Base-by-base conservation (phyloP, 1,140 invertebrate species). In the Conus betulinus region DNA sequence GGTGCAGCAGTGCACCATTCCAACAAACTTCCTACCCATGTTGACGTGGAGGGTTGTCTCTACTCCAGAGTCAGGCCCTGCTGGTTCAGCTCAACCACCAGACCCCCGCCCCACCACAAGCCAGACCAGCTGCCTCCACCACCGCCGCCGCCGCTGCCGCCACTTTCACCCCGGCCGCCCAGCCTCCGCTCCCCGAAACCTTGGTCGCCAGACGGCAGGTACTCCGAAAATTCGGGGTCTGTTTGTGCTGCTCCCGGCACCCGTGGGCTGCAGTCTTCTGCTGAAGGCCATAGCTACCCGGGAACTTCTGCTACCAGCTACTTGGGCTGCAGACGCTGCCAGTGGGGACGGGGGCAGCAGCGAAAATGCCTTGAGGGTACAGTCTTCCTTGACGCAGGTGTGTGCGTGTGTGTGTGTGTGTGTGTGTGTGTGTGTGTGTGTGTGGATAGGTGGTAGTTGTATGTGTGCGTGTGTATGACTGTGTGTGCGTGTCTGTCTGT, bases 161-260 rank as follows among this genome's bases (percentile, higher is more conserved):
- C 10, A 81, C 78, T 10, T 39, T 27, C 27, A 81, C 78, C 27
- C 20, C 78, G 5, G 25, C 78, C 78, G 15, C 6, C 13, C 78
- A 15, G 51, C 27, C 39, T 7, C 27, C 10, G 51, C 5, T 81
- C 20, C 27, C 27, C 74, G 74, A 76, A 76, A 76, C 74, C 74
- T 76, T 7, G 27, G 74, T 76, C 20, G 57, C 57, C 8, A 60
- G 57, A 17, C 57, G 17, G 57, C 57, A 60, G 57, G 57, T 17
- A 60, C 8, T 17, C 39, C 27, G 7, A 51, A 13, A 53, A 51
- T 81, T 25, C 27, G 78, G 8, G 93, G 93, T 71, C 82, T 88
- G 85, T 94, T 93, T 89, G 87, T 93, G 1, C 83, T 94, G 15
- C 55, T 94, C 25, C 92, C 93, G 39, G 88, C 90, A 17, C 76